Evolutionary conservation across 2,113 vertebrate species (phyloP).

Genomic region (Orycteropus afer): DNA sequence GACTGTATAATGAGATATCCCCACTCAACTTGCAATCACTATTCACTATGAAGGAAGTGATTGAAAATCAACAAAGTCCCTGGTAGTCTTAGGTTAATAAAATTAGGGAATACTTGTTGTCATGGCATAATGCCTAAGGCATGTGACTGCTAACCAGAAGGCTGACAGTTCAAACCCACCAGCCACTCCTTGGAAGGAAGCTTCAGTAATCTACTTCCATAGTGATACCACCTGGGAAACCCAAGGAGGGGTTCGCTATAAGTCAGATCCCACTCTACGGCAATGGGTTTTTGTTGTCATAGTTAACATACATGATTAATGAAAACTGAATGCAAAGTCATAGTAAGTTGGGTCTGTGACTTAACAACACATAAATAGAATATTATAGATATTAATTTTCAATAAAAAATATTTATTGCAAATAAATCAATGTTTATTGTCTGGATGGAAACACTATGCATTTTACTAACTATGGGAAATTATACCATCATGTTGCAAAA

Average conservation of each 20-base stretch:
- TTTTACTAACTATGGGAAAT: slow-evolving; percentile 2
- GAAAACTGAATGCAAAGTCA: slow-evolving; percentile 37
- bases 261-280: too few relatives aligned
- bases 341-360: background rate
- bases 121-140: too few relatives aligned
- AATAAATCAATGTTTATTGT: background rate
- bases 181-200: too few relatives aligned
- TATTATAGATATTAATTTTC: slow-evolving; percentile 42
- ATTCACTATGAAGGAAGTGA: background rate
- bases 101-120: background rate
- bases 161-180: too few relatives aligned
- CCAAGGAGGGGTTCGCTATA: too few relatives aligned
- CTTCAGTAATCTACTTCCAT: too few relatives aligned
- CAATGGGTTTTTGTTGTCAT: background rate
- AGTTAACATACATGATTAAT: background rate
- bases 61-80: background rate
- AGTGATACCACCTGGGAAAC: too few relatives aligned
- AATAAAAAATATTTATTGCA: slow-evolving; percentile 28
- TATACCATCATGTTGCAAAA: too few relatives aligned
- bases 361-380: background rate
- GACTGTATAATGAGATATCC: background rate
- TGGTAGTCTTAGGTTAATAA: background rate
- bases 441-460: slow-evolving; percentile 19
- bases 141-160: too few relatives aligned
- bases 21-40: background rate